Evolutionary conservation across 2,113 vertebrate genomes (phyloP), one percentile per base, ranked within the genome.

Genomic region (Seriola rivoliana): DNA sequence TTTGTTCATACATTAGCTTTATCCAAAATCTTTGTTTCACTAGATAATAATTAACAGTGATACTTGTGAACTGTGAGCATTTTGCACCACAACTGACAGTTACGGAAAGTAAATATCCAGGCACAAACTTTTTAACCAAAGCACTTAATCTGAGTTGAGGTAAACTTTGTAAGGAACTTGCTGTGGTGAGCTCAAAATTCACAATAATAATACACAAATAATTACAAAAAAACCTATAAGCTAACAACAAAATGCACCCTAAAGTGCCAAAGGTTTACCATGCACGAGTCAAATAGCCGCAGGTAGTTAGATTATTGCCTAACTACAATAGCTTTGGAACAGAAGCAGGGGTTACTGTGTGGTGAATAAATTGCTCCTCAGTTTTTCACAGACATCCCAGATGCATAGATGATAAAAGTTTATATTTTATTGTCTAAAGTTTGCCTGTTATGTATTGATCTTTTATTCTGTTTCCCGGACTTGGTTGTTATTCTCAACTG

Each of bases 381-480:
- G 46, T 64, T 75, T 58, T 14, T 77, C 46, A 68, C 46, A 75
- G 40, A 64, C 25, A 57, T 44, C 29, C 16, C 12, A 14, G n/a
- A 34, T 46, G 65, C 19, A 55, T 11, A 63, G 67, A 73, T 29
- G 40, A 55, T 70, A 68, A 48, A 85, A 55, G 60, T 71, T 86
- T 80, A 23, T 65, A 40, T 76, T 59, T 50, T 50, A 42, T 29
- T 84, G 71, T 80, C 25, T 46, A 58, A 71, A 73, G 63, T 85
- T 84, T 55, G 73, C 60, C 46, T 59, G 50, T 3, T 63, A 8
- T 34, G 12, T 55, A 36, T 64, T 80, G 59, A 90, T 88, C 63
- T 82, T 75, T 75, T 87, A 78, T 75, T 81, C 81, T 62, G 23
- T 76, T 83, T 78, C 55, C 40, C 4, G 0, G 16, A 38, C 36